phyloP scores from a whole-genome alignment of 2,797 vertebrate species.

The Champsocephalus gunnari region DNA sequence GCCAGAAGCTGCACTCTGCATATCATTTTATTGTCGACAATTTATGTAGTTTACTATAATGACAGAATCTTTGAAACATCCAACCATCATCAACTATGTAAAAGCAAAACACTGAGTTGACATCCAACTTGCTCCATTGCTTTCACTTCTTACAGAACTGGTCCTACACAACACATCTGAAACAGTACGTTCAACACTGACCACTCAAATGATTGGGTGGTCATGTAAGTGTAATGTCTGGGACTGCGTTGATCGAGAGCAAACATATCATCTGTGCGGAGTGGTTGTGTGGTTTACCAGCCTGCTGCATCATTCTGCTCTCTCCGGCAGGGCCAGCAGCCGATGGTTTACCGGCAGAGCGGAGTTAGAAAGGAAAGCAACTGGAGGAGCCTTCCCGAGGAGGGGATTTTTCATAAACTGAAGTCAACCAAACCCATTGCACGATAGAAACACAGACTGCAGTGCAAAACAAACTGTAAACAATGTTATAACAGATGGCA shows the following conservation, averaged over 20 bases:
- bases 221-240: conserved; percentile 41
- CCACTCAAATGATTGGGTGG: conserved; percentile 30
- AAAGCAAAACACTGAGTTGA: not conserved
- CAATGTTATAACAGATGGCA: not conserved
- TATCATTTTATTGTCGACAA: not conserved
- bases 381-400: conserved; percentile 10
- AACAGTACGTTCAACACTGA: conserved; percentile 14
- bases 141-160: not conserved
- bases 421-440: not conserved
- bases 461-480: not conserved
- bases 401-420: not conserved
- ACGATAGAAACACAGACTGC: not conserved
- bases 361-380: conserved; percentile 6
- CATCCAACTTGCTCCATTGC: not conserved
- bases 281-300: conserved; percentile 63
- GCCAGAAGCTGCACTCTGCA: not conserved
- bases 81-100: conserved; percentile 1
- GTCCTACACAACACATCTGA: not conserved
- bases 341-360: conserved; percentile 22
- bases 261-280: conserved; percentile 50
- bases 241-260: conserved; percentile 24
- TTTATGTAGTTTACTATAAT: not conserved
- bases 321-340: not conserved
- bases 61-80: not conserved
- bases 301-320: conserved; percentile 36